These are phyloP conservation scores for Tragopan temminckii DNA, from an alignment of 2,797 vertebrate genomes.

Conservation along the genomic window DNA sequence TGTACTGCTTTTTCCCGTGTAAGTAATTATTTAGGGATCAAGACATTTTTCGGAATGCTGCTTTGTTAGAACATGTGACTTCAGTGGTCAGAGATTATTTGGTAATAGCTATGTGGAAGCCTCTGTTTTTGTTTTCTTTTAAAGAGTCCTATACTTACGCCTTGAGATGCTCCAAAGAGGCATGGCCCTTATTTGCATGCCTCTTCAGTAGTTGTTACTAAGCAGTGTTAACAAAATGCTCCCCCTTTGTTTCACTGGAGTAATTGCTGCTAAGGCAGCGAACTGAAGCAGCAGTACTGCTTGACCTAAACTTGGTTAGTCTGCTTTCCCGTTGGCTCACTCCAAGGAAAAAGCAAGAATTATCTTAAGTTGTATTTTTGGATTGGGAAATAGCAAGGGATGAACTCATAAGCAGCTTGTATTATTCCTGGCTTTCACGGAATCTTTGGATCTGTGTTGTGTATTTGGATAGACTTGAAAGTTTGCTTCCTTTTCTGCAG, in stretches of 20 bases:
- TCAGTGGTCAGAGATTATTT: neutral
- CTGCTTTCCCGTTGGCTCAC: neutral
- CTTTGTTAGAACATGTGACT: neutral
- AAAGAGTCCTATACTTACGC: neutral
- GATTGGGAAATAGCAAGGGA: neutral
- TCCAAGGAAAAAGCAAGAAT: neutral
- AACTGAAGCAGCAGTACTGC: neutral
- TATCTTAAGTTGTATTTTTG: neutral
- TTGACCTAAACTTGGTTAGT: neutral
- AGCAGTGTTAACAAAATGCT: neutral
- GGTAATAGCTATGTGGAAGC: neutral
- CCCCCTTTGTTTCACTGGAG: fast-evolving
- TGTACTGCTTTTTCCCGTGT: neutral
- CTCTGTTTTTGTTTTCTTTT: neutral
- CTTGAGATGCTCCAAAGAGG: neutral
- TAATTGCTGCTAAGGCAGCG: neutral
- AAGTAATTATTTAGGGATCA: conserved; percentile 14
- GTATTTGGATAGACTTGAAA: neutral
- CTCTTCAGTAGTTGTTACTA: neutral
- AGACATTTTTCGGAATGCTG: neutral
- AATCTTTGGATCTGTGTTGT: neutral
- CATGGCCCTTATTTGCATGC: neutral
- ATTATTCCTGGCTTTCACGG: neutral
- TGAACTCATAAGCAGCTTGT: neutral
- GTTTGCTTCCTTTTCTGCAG: neutral